These are phyloP conservation scores for Piscicola geometra DNA, from an alignment of 2,888 invertebrate genomes.

Conservation along the genomic window DNA sequence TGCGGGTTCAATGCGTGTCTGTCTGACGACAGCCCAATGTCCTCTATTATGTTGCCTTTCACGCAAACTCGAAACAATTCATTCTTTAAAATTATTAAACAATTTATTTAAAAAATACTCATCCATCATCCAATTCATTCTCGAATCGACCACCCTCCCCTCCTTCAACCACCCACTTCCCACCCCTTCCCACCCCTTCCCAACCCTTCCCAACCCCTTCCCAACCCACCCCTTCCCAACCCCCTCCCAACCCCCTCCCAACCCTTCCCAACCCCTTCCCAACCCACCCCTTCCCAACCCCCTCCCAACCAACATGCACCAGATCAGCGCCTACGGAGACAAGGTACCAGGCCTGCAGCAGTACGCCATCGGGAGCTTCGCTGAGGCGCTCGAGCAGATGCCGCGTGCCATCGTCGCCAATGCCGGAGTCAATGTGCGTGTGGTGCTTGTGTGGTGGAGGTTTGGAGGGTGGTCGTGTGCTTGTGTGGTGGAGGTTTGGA, in stretches of 20 bases:
- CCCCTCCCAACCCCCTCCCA: no score
- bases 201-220: not conserved
- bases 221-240: not conserved
- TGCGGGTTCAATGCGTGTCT: no score
- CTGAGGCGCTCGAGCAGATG: conserved; percentile 76
- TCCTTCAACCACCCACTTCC: no score
- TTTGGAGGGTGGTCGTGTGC: not conserved
- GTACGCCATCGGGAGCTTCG: conserved; percentile 89
- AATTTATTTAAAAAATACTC: no score
- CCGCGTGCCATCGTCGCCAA: conserved; percentile 91
- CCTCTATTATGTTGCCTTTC: no score
- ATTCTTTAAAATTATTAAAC: no score
- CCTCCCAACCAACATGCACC: not conserved
- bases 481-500: not conserved
- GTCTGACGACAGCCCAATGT: no score
- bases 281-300: not conserved
- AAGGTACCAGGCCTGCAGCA: conserved; percentile 84
- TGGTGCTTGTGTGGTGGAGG: no score
- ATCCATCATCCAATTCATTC: no score
- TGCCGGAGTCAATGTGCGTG: conserved; percentile 70
- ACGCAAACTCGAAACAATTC: no score
- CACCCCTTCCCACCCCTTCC: no score
- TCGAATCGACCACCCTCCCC: no score
- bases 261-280: not conserved
- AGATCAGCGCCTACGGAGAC: conserved; percentile 54